Conservation (phyloP, 2,797 vertebrate genomes). For the Hirundo rustica region DNA sequence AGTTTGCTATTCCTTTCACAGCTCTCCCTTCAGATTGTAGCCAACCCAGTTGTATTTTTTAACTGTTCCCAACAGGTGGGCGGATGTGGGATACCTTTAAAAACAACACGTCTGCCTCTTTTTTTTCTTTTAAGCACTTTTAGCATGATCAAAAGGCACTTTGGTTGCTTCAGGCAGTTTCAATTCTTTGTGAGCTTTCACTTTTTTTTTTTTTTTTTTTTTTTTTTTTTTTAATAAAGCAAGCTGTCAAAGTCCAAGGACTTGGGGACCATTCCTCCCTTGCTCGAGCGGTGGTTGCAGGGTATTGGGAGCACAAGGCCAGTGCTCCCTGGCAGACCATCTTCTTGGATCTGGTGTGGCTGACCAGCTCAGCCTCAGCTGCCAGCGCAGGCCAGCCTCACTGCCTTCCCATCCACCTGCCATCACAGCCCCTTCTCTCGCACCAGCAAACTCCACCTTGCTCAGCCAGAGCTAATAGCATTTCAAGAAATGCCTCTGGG, state of each 20-base stretch:
- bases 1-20: neutral
- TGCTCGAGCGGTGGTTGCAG: neutral
- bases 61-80: slow-evolving; percentile 40
- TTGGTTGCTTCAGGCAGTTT: slow-evolving; percentile 40
- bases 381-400: neutral
- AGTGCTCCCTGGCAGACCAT: neutral
- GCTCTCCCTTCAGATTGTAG: slow-evolving; percentile 21
- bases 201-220: neutral
- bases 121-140: neutral
- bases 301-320: neutral
- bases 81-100: neutral
- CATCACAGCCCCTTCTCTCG: neutral
- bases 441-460: neutral
- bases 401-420: neutral
- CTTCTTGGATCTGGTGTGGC: neutral
- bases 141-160: slow-evolving; percentile 1
- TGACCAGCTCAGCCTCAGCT: neutral
- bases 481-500: neutral
- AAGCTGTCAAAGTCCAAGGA: neutral
- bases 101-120: slow-evolving; percentile 19
- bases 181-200: slow-evolving; percentile 14
- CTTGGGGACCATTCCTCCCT: neutral
- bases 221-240: neutral
- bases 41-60: slow-evolving; percentile 2
- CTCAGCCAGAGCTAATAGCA: neutral